These are phyloP conservation scores for Pogoniulus pusillus DNA, from an alignment of 2,797 vertebrate species.

Conservation along the genomic window DNA sequence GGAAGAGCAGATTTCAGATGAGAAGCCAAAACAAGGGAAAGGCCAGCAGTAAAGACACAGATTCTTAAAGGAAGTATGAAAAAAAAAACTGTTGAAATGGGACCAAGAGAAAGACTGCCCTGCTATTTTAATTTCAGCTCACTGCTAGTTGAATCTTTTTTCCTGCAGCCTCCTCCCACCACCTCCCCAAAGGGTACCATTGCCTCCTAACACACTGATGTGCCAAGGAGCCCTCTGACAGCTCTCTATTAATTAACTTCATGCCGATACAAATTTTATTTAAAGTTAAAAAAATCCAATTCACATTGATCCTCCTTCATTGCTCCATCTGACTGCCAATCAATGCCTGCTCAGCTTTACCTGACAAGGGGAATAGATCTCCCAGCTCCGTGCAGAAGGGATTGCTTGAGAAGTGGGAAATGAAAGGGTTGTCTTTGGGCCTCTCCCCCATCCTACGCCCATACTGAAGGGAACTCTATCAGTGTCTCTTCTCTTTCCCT, in stretches of 20 bases:
- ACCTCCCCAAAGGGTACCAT: conserved; percentile 31
- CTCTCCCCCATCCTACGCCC: not conserved
- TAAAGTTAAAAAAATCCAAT: conserved; percentile 77
- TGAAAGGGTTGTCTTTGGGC: not conserved
- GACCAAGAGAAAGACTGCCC: conserved; percentile 4
- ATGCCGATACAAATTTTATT: conserved; percentile 78
- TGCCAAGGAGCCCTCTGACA: conserved; percentile 72
- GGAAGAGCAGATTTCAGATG: not conserved
- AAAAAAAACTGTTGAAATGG: not conserved
- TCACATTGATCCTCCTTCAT: conserved; percentile 76
- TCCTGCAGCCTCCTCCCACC: conserved; percentile 34
- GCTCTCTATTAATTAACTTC: conserved; percentile 78
- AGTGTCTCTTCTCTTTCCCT: not conserved
- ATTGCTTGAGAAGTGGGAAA: not conserved
- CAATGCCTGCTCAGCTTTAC: conserved; percentile 58
- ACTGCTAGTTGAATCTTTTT: conserved; percentile 37
- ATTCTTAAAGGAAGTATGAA: not conserved
- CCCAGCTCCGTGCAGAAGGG: not conserved
- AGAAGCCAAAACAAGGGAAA: not conserved
- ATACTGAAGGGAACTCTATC: not conserved
- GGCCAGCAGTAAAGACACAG: not conserved
- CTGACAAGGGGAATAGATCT: conserved; percentile 11
- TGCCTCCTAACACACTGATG: conserved; percentile 58
- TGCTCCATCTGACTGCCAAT: conserved; percentile 68
- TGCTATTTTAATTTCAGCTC: conserved; percentile 40